Conservation (phyloP, 2,113 vertebrate species). For the Gulo gulo region DNA sequence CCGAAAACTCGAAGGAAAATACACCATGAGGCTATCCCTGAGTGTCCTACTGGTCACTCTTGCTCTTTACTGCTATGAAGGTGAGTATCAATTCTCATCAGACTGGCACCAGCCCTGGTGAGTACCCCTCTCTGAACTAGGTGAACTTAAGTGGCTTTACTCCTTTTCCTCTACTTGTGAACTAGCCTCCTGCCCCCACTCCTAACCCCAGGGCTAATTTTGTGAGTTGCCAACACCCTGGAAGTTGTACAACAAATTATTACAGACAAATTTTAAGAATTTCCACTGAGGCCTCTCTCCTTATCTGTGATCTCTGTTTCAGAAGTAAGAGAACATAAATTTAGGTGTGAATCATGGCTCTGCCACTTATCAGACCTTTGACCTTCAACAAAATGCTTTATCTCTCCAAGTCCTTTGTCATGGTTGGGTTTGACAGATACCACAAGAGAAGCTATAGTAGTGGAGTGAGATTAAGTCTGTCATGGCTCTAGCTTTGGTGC, state of each 20-base stretch:
- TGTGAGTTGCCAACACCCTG: not conserved
- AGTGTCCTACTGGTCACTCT: conserved; percentile 21
- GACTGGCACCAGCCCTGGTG: not conserved
- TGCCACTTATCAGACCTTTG: not conserved
- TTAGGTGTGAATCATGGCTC: not conserved
- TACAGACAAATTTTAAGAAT: not conserved
- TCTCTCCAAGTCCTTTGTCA: not conserved
- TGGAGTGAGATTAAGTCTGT: not conserved
- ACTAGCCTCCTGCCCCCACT: not conserved
- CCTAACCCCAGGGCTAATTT: not conserved
- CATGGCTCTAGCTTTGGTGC: not conserved
- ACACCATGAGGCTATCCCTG: conserved; percentile 35
- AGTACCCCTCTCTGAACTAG: not conserved
- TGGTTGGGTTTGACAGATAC: not conserved
- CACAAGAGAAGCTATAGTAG: not conserved
- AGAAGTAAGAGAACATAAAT: not conserved
- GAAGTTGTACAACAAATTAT: not conserved
- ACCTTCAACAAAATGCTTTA: not conserved
- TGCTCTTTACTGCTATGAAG: conserved; percentile 21
- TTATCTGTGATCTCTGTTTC: not conserved
- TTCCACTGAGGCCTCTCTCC: not conserved
- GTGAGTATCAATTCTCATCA: conserved; percentile 21
- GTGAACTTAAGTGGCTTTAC: not conserved
- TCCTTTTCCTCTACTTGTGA: not conserved
- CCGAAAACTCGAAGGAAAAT: not conserved